A percentile compares a stretch with the other conserved stretches of the same genome.
phyloP scores from a whole-genome alignment of 2,797 vertebrate genomes.

The Neosilurus mollespiculum region DNA sequence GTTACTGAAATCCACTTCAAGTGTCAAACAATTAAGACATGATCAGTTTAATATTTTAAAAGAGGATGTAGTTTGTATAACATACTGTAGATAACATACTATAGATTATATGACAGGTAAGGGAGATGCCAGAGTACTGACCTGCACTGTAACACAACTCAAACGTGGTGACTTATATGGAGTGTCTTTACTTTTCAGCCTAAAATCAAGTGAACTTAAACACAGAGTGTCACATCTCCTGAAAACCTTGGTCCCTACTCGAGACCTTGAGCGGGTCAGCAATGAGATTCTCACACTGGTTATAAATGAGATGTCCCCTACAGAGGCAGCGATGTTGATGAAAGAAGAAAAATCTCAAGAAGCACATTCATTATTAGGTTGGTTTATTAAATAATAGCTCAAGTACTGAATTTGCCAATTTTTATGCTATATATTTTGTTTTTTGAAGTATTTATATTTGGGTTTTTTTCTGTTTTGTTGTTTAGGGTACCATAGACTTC shows the following conservation, averaged over 20 bases:
- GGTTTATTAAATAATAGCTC: background rate
- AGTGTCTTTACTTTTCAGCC: slow-evolving; percentile 51
- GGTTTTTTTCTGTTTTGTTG: too few species aligned
- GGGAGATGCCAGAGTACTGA: background rate
- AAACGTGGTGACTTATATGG: too few species aligned
- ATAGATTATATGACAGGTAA: background rate
- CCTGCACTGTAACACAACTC: background rate
- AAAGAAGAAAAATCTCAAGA: background rate
- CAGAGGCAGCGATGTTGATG: background rate
- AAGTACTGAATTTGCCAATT: too few species aligned
- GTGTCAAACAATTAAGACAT: too few species aligned
- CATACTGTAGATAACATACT: too few species aligned
- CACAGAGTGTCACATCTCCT: background rate
- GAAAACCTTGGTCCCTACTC: background rate
- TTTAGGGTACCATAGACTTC: too few species aligned
- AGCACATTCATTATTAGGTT: background rate
- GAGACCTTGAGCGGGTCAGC: slow-evolving; percentile 76
- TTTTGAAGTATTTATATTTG: too few species aligned
- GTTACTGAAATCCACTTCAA: too few species aligned
- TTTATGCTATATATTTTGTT: too few species aligned
- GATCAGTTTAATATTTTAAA: too few species aligned
- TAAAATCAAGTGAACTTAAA: background rate
- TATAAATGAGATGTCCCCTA: slow-evolving; percentile 66
- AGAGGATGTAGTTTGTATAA: background rate
- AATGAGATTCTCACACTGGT: slow-evolving; percentile 77